A percentile compares a stretch with the other conserved stretches of the same genome.
Evolutionary conservation across 2,888 invertebrate species (phyloP).

Genomic region (Cyclophora punctaria): DNA sequence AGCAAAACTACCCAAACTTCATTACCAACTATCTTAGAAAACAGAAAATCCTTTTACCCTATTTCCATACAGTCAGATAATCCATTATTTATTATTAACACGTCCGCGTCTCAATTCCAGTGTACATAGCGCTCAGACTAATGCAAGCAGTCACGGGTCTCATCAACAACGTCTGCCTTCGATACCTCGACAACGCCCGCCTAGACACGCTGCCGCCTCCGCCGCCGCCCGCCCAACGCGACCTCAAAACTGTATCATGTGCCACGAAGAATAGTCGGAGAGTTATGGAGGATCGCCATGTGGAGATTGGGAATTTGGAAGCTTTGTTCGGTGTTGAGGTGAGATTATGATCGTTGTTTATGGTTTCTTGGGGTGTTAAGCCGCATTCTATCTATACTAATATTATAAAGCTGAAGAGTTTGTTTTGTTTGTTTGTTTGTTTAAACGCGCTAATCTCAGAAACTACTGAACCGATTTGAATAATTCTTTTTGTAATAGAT

Average conservation of each 20-base stretch:
- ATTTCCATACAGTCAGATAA: too few relatives aligned
- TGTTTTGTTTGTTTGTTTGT: too few relatives aligned
- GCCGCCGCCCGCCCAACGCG: conserved; percentile 67
- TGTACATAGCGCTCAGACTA: conserved; percentile 81
- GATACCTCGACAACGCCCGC: conserved; percentile 80
- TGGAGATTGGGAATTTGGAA: conserved; percentile 88
- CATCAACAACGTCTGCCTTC: conserved; percentile 81
- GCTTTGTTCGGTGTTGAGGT: conserved; percentile 87
- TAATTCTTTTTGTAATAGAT: too few relatives aligned
- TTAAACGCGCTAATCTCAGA: too few relatives aligned
- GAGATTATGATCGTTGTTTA: conserved; percentile 16
- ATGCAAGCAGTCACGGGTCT: conserved; percentile 84
- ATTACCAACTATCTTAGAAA: too few relatives aligned
- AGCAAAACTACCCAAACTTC: too few relatives aligned
- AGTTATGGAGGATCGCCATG: conserved; percentile 94
- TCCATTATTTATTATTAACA: too few relatives aligned
- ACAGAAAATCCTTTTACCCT: too few relatives aligned
- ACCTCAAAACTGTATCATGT: conserved; percentile 75
- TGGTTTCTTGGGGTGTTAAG: neutral
- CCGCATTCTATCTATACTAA: too few relatives aligned
- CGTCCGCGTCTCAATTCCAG: conserved; percentile 57
- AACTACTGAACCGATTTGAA: too few relatives aligned
- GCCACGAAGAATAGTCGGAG: conserved; percentile 88
- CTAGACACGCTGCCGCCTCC: conserved; percentile 78
- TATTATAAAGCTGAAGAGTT: too few relatives aligned